A percentile compares a stretch with the other conserved stretches of the same genome.
phyloP scores from a whole-genome alignment of 1,140 invertebrate genomes.

The Parasteatoda tepidariorum region DNA sequence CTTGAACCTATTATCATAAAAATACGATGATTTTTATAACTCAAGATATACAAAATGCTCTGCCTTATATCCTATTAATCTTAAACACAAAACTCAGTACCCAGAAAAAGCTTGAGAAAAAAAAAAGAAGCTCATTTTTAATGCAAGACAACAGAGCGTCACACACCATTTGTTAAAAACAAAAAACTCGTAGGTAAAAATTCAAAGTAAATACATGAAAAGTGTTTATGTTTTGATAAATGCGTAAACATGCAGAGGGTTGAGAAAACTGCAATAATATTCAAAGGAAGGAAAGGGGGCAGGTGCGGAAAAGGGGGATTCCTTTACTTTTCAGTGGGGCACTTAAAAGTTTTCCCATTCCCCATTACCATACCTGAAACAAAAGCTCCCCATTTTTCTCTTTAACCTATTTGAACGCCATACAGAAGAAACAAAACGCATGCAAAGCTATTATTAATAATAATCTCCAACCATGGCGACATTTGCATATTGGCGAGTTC shows the following conservation, averaged over 20 bases:
- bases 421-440: conserved; percentile 33
- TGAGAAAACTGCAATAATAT: conserved; percentile 13
- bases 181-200: neutral
- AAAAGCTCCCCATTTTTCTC: neutral
- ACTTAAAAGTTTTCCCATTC: conserved; percentile 49
- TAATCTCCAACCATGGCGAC: conserved; percentile 43
- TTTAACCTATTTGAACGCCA: conserved; percentile 15
- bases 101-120: no score
- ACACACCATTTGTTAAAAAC: neutral
- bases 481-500: conserved; percentile 51
- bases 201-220: neutral
- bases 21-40: no score
- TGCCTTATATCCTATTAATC: no score
- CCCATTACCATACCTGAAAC: conserved; percentile 46
- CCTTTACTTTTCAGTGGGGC: conserved; percentile 53
- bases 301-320: neutral
- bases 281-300: conserved; percentile 8
- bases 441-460: conserved; percentile 59
- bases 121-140: neutral
- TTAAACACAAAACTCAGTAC: no score
- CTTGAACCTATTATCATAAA: no score
- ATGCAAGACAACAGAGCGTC: neutral
- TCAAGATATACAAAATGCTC: no score
- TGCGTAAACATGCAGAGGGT: neutral
- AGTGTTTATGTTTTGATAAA: conserved; percentile 36